These are phyloP conservation scores for Nannobrachium achirus DNA, from an alignment of 2,113 vertebrate genomes.

Conservation along the genomic window DNA sequence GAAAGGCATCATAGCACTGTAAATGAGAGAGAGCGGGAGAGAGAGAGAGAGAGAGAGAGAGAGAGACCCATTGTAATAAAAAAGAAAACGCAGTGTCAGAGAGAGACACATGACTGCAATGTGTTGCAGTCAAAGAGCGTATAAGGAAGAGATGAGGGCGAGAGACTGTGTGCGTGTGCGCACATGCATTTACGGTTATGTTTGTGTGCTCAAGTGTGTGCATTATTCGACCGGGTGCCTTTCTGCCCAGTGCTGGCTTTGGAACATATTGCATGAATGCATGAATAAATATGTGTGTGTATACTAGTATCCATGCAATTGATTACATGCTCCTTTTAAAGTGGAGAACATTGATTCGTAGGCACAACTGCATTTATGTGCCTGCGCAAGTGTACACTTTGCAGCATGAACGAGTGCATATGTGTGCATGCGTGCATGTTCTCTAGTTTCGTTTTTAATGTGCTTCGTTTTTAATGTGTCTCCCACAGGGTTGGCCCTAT, in stretches of 20 bases:
- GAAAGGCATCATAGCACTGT: not conserved
- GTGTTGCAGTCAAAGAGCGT: not conserved
- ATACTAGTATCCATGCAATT: too few relatives aligned
- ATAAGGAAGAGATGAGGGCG: not conserved
- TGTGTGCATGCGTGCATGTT: not conserved
- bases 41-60: not conserved
- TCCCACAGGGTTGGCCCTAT: too few relatives aligned
- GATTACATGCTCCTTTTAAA: too few relatives aligned
- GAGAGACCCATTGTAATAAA: not conserved
- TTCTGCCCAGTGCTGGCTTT: too few relatives aligned
- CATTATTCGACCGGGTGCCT: too few relatives aligned
- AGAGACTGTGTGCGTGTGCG: not conserved
- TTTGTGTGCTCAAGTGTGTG: not conserved
- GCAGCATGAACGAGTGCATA: not conserved
- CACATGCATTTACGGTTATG: not conserved
- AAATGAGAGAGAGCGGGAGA: not conserved
- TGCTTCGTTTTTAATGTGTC: too few relatives aligned
- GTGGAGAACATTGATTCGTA: too few relatives aligned
- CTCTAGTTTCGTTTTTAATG: too few relatives aligned
- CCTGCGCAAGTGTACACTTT: not conserved
- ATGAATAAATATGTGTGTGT: too few relatives aligned
- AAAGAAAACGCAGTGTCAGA: not conserved
- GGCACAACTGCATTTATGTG: not conserved
- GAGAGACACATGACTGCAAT: constrained; percentile 13
- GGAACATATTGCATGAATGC: too few relatives aligned